Evolutionary conservation across 2,797 vertebrate species (phyloP), one percentile per base, ranked within the genome.

Genomic region (Sebastes diploproa): DNA sequence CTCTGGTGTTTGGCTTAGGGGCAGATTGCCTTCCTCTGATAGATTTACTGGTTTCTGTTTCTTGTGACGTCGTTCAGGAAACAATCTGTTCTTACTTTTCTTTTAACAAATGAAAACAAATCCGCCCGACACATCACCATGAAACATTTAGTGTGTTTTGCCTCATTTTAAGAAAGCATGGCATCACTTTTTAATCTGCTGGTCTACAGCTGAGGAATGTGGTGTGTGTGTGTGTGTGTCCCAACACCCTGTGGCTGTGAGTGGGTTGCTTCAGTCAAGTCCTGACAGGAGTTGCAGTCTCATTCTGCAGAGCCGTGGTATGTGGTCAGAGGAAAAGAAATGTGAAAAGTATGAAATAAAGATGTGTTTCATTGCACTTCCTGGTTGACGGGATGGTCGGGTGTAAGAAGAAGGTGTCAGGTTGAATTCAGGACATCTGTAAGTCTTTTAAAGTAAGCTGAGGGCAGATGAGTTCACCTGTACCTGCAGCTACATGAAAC

Each of bases 181-280:
- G 34, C 20, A 16, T 2, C 6, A 5, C 12, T 32, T 79, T 74
- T 14, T 55, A 68, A 84, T 79, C 22, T 58, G 62, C 56, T 71
- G 68, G 67, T 77, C 72, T 73, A 9, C 54, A 83, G 67, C 83
- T 77, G 83, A 75, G 89, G 89, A 88, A 89, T 90, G 88, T 22
- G 54, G 76, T 61, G 69, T 69, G 79, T 78, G 71, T 59, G 71
- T 79, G 77, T 80, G 77, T 71, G 63, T 85, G 62, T 84, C 27
- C 29, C 32, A 42, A 61, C 76, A 60, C 58, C 68, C 75, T 54
- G 76, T 63, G 75, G 62, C 56, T 67, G 34, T 59, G 78, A 72
- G 84, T 72, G 77, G 30, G 75, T 9, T 84, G 71, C 75, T 80
- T 72, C 32, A 72, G 76, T 89, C 90, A 85, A 59, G 91, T 91